A percentile compares a stretch with the other conserved stretches of the same genome.
These are phyloP conservation scores for Salpingus planirostris DNA, from an alignment of 2,888 invertebrate species.

Conservation along the genomic window DNA sequence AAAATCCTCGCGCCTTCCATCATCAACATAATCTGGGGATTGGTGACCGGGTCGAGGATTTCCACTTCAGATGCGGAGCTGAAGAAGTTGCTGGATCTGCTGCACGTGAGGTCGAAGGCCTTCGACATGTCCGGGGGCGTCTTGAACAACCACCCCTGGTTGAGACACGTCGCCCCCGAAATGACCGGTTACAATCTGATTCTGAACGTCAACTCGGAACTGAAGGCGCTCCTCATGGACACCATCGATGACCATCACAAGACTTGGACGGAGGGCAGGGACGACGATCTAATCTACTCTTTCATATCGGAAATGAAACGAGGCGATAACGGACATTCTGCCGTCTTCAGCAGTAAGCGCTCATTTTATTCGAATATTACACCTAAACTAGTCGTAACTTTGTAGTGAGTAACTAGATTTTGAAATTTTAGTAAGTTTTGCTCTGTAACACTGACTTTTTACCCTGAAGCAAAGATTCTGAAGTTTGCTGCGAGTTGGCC, in stretches of 20 bases:
- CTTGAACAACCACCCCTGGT: constrained; percentile 53
- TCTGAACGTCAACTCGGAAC: constrained; percentile 45
- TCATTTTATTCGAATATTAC: too few species aligned
- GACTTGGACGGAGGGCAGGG: constrained; percentile 40
- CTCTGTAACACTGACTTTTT: too few species aligned
- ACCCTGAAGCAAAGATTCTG: too few species aligned
- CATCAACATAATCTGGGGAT: constrained; percentile 57
- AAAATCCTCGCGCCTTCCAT: constrained; percentile 47
- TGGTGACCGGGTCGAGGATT: constrained; percentile 44
- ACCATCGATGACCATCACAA: constrained; percentile 49
- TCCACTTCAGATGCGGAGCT: constrained; percentile 39
- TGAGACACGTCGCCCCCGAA: constrained; percentile 53
- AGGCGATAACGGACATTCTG: constrained; percentile 26
- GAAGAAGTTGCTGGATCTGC: constrained; percentile 40
- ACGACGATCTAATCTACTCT: constrained; percentile 54
- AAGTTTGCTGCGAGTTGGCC: too few species aligned
- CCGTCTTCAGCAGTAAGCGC: constrained; percentile 40
- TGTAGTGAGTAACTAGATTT: too few species aligned
- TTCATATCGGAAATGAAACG: constrained; percentile 54
- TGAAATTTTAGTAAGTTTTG: too few species aligned
- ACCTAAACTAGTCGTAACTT: too few species aligned
- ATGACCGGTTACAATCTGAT: constrained; percentile 54
- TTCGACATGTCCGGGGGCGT: constrained; percentile 43
- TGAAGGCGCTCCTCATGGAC: constrained; percentile 48
- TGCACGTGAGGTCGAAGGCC: constrained; percentile 44